Base-by-base conservation (phyloP, 2,113 vertebrate genomes). In the Erpornis zantholeuca region DNA sequence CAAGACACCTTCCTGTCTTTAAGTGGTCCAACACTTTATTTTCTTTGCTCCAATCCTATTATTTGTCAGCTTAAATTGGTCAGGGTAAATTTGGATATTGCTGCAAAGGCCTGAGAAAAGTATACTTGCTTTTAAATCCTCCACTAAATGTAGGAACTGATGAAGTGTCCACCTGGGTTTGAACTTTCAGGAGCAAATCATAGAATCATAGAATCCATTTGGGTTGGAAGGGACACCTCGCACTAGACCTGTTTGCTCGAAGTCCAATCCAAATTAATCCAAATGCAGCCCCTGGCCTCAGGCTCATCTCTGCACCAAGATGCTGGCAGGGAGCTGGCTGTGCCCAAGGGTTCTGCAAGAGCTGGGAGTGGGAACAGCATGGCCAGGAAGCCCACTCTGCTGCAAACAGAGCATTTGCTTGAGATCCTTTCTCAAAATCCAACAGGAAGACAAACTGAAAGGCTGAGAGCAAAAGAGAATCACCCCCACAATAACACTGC, bases 31-130 rank as follows among this genome's bases (percentile, higher is more conserved):
- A n/a, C 2, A 1, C 10, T 52, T 45, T 27, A 11, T 69, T 90
- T 78, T 65, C 45, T 45, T 81, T 38, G 7, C 13, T 83, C 23
- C 12, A n/a, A 61, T 16, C 1, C 33, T 18, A 18, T 44, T 59
- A 33, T 83, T 56, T n/a, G 7, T 11, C 54, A 80, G 4, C 7
- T 83, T n/a, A n/a, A n/a, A n/a, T n/a, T 0, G 2, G 19, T 36
- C 27, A 53, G 24, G 40, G 10, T 27, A 75, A 35, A 92, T 35
- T 31, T 68, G 33, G 49, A 86, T 9, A 40, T 52, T 71, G 16
- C 9, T 45, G 22, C 36, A 78, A 73, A 65, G 21, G 20, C 35
- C 25, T 69, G 24, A 83, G 25, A 49, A 90, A 84, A 77, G 19
- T 14, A 14, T 5, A 40, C 9, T 29, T 72, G 21, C 16, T 72